Base-by-base conservation (phyloP, 92 coral and sea anemone species). In the Pocillopora grandis region DNA sequence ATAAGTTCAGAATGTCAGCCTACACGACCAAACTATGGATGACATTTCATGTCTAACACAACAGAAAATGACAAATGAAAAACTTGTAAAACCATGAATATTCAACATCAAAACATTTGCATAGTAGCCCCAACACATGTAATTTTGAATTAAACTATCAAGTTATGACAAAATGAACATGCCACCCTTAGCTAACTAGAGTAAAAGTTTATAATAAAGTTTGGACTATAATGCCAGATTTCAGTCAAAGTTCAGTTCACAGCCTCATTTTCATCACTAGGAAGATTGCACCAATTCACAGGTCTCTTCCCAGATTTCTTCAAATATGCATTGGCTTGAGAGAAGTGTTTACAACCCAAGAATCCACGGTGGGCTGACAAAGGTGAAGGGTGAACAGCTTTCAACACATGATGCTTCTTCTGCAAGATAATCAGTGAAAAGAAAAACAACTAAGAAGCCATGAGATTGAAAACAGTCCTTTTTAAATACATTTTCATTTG, bases 331-430 rank as follows among this genome's bases (percentile, higher is more conserved):
- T 97, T 97, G 17, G 99, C 92, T 91, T 94, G 89, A 42, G 97
- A 94, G 86, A 97, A 97, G 82, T 97, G 99, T 71, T 91, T 94
- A 82, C 99, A 97, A 49, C 97, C 97, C 70, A 97, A 58, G 76
- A 94, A 97, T 64, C 99, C 99, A 61, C 97, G 89, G 82, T 94
- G 96, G n/a, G 99, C 99, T 33, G 99, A 97, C 85, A 97, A 83
- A 10, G 99, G 99, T 10, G 99, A 97, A 9, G 99, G 99, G 69
- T 97, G 99, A 13, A 97, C 99, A 18, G 99, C 89, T 68, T 97
- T 97, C 19, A 97, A 84, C 19, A 97, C 93, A 76, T 98, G 91
- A 83, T 97, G 99, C 86, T 91, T 97, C 63, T 91, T 95, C 99
- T 97, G 85, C 61, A 75, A 42, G 52, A 42, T 42, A 42, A 7